Base-by-base conservation (phyloP, 2,113 vertebrate species). In the Calypte anna region DNA sequence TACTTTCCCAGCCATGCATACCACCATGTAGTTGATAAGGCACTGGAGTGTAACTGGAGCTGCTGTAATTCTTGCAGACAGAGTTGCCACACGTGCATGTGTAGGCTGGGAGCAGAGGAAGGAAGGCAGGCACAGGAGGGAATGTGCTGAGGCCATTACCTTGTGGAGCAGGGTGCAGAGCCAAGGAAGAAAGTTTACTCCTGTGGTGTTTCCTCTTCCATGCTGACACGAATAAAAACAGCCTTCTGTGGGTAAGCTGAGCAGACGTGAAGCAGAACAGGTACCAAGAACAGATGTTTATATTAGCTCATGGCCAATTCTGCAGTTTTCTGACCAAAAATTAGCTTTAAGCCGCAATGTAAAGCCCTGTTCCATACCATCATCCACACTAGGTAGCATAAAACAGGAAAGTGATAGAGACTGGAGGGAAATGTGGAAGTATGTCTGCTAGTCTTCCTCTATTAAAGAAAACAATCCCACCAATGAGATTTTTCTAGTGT, bases 211-310 rank as follows among this genome's bases (percentile, higher is more conserved):
- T 55, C 33, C 13, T 83, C 38, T 77, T 90, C 66, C 89, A 27
- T 21, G 36, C 33, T 91, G 83, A 75, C 50, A 20, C 25, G 68
- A 93, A 95, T 76, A 86, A 94, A 96, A 84, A 70, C 90, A 93
- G 81, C 68, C 51, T 94, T 95, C 84, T 94, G 77, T 69, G 38
- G 59, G 68, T 93, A 82, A 91, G 89, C 87, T 91, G 73, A 89
- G 61, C 67, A 86, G 94, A 93, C 73, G 18, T 82, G 73, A 96
- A 96, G 80, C 94, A 97, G 78, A 90, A 64, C 86, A 86, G 82
- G 73, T 90, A 93, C 77, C 87, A 74, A 90, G 94, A 96, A 63
- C 92, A 95, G 94, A 85, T 97, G 91, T 97, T 96, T 96, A n/a
- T 84, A 33, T 97, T 95, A 96, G 59, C 81, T 94, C 12, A 8